phyloP scores from a whole-genome alignment of 2,888 invertebrate species.

The Coenonympha arcania region DNA sequence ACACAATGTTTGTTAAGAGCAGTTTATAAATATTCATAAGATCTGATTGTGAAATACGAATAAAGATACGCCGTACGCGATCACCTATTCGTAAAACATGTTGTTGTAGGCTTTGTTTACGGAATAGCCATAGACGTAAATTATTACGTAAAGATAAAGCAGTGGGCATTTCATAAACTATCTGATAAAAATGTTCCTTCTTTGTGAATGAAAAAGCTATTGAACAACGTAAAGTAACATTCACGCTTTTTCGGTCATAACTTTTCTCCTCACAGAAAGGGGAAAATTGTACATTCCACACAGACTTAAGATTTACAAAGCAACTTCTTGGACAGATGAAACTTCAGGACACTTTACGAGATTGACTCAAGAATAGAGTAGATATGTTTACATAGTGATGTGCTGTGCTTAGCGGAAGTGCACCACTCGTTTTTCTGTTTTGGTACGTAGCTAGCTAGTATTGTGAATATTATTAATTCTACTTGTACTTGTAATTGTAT shows the following conservation, averaged over 20 bases:
- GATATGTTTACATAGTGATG: neutral
- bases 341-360: neutral
- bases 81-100: conserved; percentile 7
- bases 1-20: conserved; percentile 16
- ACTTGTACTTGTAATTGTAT: no score
- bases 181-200: neutral
- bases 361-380: neutral
- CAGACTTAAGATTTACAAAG: neutral
- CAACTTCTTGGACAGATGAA: neutral
- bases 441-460: no score
- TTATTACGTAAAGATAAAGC: neutral
- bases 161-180: no score
- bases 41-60: conserved; percentile 28
- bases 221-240: neutral
- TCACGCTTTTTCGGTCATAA: no score
- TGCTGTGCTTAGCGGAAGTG: neutral
- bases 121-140: no score
- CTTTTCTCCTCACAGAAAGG: neutral
- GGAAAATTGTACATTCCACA: neutral
- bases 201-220: neutral
- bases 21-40: conserved; percentile 27
- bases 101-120: conserved; percentile 8
- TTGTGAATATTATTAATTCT: no score
- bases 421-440: no score
- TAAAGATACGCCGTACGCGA: conserved; percentile 7